phyloP scores from a whole-genome alignment of 2,888 invertebrate genomes.

The Eupithecia centaureata region DNA sequence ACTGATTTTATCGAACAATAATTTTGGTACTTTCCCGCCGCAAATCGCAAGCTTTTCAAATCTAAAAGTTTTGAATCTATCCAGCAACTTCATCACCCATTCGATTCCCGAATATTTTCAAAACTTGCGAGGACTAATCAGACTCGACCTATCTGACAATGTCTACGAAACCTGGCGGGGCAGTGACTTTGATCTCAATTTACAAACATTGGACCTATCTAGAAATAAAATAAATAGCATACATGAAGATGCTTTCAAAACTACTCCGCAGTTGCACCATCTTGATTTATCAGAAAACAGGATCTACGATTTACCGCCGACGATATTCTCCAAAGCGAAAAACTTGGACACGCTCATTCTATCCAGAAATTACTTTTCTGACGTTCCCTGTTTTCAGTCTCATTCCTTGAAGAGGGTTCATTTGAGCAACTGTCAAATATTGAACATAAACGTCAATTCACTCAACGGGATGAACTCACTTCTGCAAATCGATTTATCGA shows the following conservation, averaged over 20 bases:
- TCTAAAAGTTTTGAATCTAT: constrained; percentile 76
- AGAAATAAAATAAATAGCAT: constrained; percentile 86
- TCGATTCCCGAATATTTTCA: constrained; percentile 74
- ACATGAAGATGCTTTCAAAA: constrained; percentile 84
- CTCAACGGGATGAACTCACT: constrained; percentile 84
- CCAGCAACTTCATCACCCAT: constrained; percentile 79
- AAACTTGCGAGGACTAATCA: constrained; percentile 78
- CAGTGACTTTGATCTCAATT: constrained; percentile 53
- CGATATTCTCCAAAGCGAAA: constrained; percentile 82
- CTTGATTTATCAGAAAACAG: constrained; percentile 89
- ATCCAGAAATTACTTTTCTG: constrained; percentile 86
- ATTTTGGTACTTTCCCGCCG: constrained; percentile 82
- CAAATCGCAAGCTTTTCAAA: constrained; percentile 76
- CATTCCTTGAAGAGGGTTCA: constrained; percentile 83
- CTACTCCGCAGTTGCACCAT: constrained; percentile 79
- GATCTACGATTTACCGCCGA: constrained; percentile 82
- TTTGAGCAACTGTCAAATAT: constrained; percentile 87
- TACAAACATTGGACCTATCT: constrained; percentile 86
- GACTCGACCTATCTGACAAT: constrained; percentile 85
- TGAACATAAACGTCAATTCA: constrained; percentile 75
- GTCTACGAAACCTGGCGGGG: constrained; percentile 70
- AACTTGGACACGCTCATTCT: constrained; percentile 85
- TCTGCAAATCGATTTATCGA: constrained; percentile 84
- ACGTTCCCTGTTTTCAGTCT: constrained; percentile 82
- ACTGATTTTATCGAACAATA: constrained; percentile 86